A percentile compares a stretch with the other conserved stretches of the same genome.
Evolutionary conservation across 2,888 invertebrate species (phyloP).

Genomic region (Drosophila ezoana): DNA sequence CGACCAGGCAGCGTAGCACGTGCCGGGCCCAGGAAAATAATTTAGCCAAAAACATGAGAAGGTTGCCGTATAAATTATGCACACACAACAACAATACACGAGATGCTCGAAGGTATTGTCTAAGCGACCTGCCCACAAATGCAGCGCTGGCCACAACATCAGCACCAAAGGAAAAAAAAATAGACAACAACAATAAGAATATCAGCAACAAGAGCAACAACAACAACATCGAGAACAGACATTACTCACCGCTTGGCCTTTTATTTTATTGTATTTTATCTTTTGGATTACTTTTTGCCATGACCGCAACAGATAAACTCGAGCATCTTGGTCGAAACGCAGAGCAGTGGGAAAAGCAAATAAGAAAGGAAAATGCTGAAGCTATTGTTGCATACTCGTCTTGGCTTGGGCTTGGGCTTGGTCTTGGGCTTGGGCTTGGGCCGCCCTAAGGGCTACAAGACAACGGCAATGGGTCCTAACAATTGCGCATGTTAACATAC

Average conservation of each 20-base stretch:
- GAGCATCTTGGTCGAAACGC: slow-evolving; percentile 67
- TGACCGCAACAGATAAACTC: slow-evolving; percentile 79
- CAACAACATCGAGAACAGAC: slow-evolving; percentile 43
- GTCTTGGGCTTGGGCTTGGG: slow-evolving; percentile 19
- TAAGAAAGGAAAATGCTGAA: slow-evolving; percentile 49
- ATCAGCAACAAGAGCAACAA: slow-evolving; percentile 25
- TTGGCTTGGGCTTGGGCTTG: slow-evolving; percentile 23
- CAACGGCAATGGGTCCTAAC: slow-evolving; percentile 52
- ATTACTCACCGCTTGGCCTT: slow-evolving; percentile 76
- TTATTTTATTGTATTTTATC: slow-evolving; percentile 80
- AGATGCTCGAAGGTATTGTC: slow-evolving; percentile 71
- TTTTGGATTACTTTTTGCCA: slow-evolving; percentile 78
- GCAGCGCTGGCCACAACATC: slow-evolving; percentile 46
- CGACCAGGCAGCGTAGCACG: slow-evolving; percentile 52
- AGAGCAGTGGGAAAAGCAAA: slow-evolving; percentile 38
- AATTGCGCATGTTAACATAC: slow-evolving; percentile 80
- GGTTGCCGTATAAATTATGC: slow-evolving; percentile 73
- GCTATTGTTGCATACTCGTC: slow-evolving; percentile 55
- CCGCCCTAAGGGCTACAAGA: slow-evolving; percentile 61
- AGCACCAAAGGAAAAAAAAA: slow-evolving; percentile 12
- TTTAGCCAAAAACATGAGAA: slow-evolving; percentile 76
- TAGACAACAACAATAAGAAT: slow-evolving; percentile 1
- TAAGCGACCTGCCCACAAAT: slow-evolving; percentile 68
- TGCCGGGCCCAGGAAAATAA: slow-evolving; percentile 68
- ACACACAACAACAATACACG: slow-evolving; percentile 49